These are phyloP conservation scores for Smutsia gigantea DNA, from an alignment of 2,797 vertebrate genomes.

Conservation along the genomic window DNA sequence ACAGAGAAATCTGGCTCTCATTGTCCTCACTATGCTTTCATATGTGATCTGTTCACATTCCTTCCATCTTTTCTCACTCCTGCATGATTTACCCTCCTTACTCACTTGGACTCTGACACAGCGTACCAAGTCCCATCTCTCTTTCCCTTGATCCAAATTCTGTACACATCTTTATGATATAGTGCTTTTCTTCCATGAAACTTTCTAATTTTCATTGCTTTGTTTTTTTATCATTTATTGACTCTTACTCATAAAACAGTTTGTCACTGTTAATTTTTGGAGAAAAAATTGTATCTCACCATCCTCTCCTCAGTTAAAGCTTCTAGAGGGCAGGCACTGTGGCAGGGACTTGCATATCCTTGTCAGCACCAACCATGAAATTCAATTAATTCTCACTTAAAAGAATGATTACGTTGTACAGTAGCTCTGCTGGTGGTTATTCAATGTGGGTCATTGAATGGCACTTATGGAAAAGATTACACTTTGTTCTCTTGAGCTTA, in stretches of 20 bases:
- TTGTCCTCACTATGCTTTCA: not conserved
- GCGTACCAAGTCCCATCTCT: not conserved
- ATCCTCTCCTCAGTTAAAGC: not conserved
- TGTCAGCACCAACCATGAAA: not conserved
- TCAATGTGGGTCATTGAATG: not conserved
- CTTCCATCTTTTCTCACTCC: not conserved
- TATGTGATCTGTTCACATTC: not conserved
- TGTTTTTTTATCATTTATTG: not conserved
- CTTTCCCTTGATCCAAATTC: not conserved
- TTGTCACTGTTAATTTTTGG: not conserved
- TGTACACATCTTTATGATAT: not conserved
- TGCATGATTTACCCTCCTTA: not conserved
- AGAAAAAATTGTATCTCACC: not conserved
- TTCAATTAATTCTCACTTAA: not conserved
- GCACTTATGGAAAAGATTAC: not conserved
- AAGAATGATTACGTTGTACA: not conserved
- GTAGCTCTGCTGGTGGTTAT: not conserved
- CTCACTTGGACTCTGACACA: not conserved
- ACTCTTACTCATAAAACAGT: not conserved
- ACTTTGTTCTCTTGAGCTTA: constrained; percentile 23
- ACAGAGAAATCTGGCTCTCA: not conserved
- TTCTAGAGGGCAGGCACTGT: not conserved
- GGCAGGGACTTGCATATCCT: not conserved
- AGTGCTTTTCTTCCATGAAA: not conserved
- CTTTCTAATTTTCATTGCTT: not conserved